Evolutionary conservation across 2,888 invertebrate species (phyloP), one percentile per base, ranked within the genome.

Genomic region (Hartigia nigra): DNA sequence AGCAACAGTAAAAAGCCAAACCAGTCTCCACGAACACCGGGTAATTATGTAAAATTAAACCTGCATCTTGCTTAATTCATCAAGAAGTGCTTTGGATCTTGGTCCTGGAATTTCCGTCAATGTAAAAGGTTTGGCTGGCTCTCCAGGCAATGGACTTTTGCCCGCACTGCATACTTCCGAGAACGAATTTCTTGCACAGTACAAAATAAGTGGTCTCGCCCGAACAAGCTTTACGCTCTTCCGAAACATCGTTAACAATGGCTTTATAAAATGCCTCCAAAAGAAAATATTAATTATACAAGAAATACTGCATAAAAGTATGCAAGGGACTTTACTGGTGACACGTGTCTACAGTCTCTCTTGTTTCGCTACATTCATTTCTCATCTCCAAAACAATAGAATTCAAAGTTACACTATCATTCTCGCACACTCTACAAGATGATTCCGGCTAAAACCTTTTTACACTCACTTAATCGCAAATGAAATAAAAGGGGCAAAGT

Each of bases 21-120:
- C 23, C 23, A 55, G 4, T 9, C 1, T 55, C 39, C 23, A 55
- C 5, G 5, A 14, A 55, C 23, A 23, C 1, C 39, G 5, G 14
- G 5, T 55, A 55, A 55, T 55, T 23, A 23, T 23, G 23, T 55
- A 55, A 55, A 55, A 55, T 55, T 72, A 32, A 76, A 90, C 90
- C 86, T 91, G 91, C 55, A 90, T 83, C 76, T 85, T 76, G 79
- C 88, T 90, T 12, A 91, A 86, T 80, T 91, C 90, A n/a, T 90
- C 84, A 5, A 88, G 80, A 34, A 91, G 84, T 76, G 82, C 82
- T 72, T 88, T 86, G 4, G 90, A 88, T 72, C 83, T 86, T 0
- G 91, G 91, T 3, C 91, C 91, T 4, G 91, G 91, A 77, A 91
- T 86, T 81, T 90, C 88, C 23, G 90, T 90, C 36, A 80, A 78